Base-by-base conservation (phyloP, 35 echinoderm and acorn worm genomes). In the Chiridota heheva region DNA sequence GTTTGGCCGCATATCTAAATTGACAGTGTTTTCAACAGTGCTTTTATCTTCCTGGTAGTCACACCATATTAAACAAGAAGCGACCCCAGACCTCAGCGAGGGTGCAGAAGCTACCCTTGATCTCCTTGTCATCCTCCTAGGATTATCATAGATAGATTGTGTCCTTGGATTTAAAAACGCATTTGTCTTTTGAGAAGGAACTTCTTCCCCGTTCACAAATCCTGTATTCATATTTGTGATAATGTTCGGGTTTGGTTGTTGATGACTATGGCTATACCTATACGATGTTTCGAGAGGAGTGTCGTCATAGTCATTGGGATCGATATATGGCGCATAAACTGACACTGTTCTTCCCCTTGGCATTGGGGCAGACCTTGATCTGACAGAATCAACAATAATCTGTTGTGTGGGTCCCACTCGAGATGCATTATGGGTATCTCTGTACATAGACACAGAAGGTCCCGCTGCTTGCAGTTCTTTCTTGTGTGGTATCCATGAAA, bases 171-270 rank as follows among this genome's bases (percentile, higher is more conserved):
- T 98, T 28, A 98, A 76, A 36, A 83, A 98, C 5, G 4, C 42
- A 57, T 83, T 77, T 5, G 89, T 84, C 47, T 74, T 91, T 60
- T 91, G 72, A 2, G 46, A 28, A 7, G 95, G 84, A 13, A 92
- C 38, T 24, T 73, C 66, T 2, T 42, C 17, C 8, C 46, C 32
- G 2, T 84, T 78, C 3, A 91, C 69, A 10, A 32, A 36, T 13
- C 95, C 95, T 16, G 95, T 98, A 46, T 83, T 89, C 95, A 98
- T 98, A 55, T 98, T 98, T 1, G 95, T 98, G 58, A 81, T 71
- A 5, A 98, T 59, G 6, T 74, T 69, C 15, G 80, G 81, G 47
- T 98, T 98, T 5, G 95, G 95, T 68, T 98, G 95, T 3, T 43
- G 48, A 81, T 98, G 95, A 44, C 85, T 60, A 42, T 98, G 89